Conservation (phyloP, 1,140 invertebrate species). For the Cotesia typhae region DNA sequence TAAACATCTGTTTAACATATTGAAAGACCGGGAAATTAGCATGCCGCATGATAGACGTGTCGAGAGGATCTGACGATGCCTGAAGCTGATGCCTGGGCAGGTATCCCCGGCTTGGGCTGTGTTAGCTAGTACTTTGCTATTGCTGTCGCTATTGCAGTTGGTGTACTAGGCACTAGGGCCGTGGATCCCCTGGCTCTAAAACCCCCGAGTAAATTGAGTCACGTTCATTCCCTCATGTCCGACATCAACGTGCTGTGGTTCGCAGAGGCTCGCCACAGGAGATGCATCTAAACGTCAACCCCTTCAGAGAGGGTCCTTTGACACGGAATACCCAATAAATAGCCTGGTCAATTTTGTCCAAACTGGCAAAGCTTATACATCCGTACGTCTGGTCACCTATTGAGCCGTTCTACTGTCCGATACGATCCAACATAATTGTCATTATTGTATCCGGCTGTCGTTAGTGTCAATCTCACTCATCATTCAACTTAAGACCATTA, state of each 20-base stretch:
- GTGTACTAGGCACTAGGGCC: no score
- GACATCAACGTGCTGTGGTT: constrained; percentile 1
- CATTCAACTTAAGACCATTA: no score
- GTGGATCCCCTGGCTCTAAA: background rate
- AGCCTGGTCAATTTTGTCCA: constrained; percentile 13
- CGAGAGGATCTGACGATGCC: background rate
- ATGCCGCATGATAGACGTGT: constrained; percentile 14
- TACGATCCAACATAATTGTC: background rate
- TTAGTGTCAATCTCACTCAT: background rate
- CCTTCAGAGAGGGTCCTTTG: constrained; percentile 14
- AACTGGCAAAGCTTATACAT: background rate
- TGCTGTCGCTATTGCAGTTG: no score
- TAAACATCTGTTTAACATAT: constrained; percentile 2
- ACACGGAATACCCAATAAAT: constrained; percentile 19
- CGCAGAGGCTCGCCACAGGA: constrained; percentile 13
- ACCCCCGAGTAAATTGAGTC: constrained; percentile 21
- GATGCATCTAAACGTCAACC: constrained; percentile 21
- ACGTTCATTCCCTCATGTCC: constrained; percentile 25
- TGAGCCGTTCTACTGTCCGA: no score
- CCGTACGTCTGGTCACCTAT: no score
- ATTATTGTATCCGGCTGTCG: background rate
- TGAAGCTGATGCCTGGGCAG: background rate
- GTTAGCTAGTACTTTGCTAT: no score
- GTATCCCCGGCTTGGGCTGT: no score
- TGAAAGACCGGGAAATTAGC: background rate